These are phyloP conservation scores for Microcebus jonahi DNA, from an alignment of 2,113 vertebrate genomes.

Conservation along the genomic window DNA sequence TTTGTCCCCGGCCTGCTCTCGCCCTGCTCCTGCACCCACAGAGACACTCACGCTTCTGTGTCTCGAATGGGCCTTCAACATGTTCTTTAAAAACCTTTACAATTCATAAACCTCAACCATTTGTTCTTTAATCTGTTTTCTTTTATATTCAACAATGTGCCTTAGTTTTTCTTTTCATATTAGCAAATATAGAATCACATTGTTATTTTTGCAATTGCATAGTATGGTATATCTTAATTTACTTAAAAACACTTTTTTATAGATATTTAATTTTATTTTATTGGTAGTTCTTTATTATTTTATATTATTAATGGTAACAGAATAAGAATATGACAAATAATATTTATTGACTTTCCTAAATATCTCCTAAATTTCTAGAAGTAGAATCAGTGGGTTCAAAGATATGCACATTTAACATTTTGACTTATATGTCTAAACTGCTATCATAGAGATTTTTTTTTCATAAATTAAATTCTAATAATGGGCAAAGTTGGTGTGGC, in stretches of 20 bases:
- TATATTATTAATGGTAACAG: not conserved
- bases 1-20: not conserved
- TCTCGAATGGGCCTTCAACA: not conserved
- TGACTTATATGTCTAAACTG: not conserved
- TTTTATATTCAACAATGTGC: not conserved
- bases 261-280: not conserved
- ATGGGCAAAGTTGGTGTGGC: not conserved
- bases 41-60: not conserved
- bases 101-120: not conserved
- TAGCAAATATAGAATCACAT: not conserved
- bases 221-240: not conserved
- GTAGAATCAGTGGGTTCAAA: not conserved
- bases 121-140: slow-evolving; percentile 20
- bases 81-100: not conserved
- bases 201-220: slow-evolving; percentile 39
- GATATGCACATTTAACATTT: not conserved
- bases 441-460: not conserved
- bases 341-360: slow-evolving; percentile 21
- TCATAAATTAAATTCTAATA: not conserved
- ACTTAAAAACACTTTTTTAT: not conserved
- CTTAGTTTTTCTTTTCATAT: slow-evolving; percentile 26
- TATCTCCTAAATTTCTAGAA: slow-evolving; percentile 12
- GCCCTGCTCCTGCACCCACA: not conserved
- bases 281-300: not conserved
- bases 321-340: not conserved